Evolutionary conservation across 2,888 invertebrate species (phyloP).

Genomic region (Dastarcus helophoroides): DNA sequence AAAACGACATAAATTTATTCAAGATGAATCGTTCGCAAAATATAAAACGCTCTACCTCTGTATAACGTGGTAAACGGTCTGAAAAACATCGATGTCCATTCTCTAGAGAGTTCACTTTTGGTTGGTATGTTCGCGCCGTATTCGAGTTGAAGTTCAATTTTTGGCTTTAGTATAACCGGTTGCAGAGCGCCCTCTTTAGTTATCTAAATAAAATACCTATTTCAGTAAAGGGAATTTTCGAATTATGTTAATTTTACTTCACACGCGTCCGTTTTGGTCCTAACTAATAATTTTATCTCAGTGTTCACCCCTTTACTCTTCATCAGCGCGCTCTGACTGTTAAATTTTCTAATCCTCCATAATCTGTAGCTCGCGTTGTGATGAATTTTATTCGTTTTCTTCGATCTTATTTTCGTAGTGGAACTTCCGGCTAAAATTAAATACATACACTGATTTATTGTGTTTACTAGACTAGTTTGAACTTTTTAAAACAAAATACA

Average conservation of each 20-base stretch:
- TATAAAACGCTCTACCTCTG: constrained; percentile 23
- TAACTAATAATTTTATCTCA: constrained; percentile 26
- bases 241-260: constrained; percentile 19
- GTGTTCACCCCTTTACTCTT: constrained; percentile 22
- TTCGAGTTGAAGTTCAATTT: constrained; percentile 28
- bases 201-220: constrained; percentile 9
- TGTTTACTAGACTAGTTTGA: no score
- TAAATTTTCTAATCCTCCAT: constrained; percentile 27
- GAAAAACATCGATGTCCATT: constrained; percentile 29
- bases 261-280: constrained; percentile 28
- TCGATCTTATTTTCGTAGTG: constrained; percentile 3
- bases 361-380: constrained; percentile 29
- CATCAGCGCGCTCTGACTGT: constrained; percentile 20
- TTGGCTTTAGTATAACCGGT: constrained; percentile 25
- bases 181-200: constrained; percentile 14
- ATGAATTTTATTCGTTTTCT: constrained; percentile 14
- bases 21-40: background rate
- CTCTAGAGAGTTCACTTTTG: constrained; percentile 25
- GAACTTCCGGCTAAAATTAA: no score
- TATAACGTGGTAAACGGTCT: constrained; percentile 28
- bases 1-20: constrained; percentile 11
- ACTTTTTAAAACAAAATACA: no score
- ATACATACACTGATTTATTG: no score
- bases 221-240: background rate
- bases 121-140: constrained; percentile 26